Conservation (phyloP, 2,797 vertebrate genomes). For the Poecilia gillii region DNA sequence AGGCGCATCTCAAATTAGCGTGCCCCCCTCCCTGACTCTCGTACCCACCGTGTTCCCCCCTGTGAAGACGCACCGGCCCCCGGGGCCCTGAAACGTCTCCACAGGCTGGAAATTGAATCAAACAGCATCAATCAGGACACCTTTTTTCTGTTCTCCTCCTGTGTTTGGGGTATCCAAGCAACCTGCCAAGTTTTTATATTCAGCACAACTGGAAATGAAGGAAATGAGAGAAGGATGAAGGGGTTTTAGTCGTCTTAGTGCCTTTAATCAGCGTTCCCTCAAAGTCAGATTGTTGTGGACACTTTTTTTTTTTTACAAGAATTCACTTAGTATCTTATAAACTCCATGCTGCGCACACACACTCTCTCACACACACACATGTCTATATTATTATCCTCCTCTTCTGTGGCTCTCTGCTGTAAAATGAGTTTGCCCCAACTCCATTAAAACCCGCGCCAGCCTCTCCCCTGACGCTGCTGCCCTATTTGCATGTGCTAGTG, state of each 20-base stretch:
- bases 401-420: constrained; percentile 92
- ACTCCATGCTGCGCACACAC: constrained; percentile 53
- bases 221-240: constrained; percentile 34
- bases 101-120: constrained; percentile 82
- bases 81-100: constrained; percentile 78
- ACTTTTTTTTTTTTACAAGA: constrained; percentile 28
- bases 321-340: constrained; percentile 34
- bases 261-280: constrained; percentile 43
- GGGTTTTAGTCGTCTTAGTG: constrained; percentile 28
- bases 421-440: constrained; percentile 99
- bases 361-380: constrained; percentile 38
- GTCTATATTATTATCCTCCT: constrained; percentile 88
- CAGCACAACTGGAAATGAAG: constrained; percentile 45
- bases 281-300: constrained; percentile 30
- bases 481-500: constrained; percentile 98
- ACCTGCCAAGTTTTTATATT: constrained; percentile 42
- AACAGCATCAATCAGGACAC: constrained; percentile 80
- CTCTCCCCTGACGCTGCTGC: constrained; percentile 88
- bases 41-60: constrained; percentile 46
- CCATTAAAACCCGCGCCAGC: constrained; percentile 98
- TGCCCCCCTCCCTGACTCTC: background rate
- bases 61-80: constrained; percentile 74
- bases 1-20: constrained; percentile 74
- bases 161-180: constrained; percentile 60
- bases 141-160: constrained; percentile 41